Evolutionary conservation across 2,888 invertebrate species (phyloP), one percentile per base, ranked within the genome.

Genomic region (Glaucopsyche alexis): DNA sequence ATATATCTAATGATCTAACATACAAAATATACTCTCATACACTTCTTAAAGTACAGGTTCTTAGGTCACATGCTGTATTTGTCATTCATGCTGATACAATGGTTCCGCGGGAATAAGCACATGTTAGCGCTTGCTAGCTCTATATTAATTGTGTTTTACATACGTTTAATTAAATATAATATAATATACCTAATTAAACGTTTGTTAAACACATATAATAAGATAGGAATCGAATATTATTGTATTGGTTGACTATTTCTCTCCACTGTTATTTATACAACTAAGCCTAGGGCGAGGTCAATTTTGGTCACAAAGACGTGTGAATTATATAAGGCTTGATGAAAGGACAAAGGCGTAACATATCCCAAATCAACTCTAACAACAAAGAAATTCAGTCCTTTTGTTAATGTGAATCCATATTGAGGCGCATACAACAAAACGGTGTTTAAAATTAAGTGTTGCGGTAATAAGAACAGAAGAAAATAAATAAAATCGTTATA

Each of bases 341-440:
- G 52, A 52, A 52, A 52, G 52, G 16, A 52, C 52, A 52, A 16
- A n/a, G 16, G 52, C 52, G 52, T 52, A 52, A 52, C 52, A 52
- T 16, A 52, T 52, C 52, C 16, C 8, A 52, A 52, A 52, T 52
- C 8, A 52, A 52, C 52, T 52, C 52, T 16, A 52, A 52, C 16
- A 52, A 52, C 52, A 52, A 52, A 52, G 52, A 52, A 52, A 52
- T 52, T 52, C 8, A 52, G 52, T n/a, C 16, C 52, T 52, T 52
- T 52, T 52, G 52, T 52, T 52, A 52, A 52, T 8, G 16, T 16
- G 8, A 52, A 52, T 52, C n/a, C 50, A 9, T 16, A 52, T 52
- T 7, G 7, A 52, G 52, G 52, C 8, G 9, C 52, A 9, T 7
- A 4, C 52, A 52, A 50, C 9, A 9, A 16, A 52, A 52, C 52